Base-by-base conservation (phyloP, 2,113 vertebrate genomes). In the Colinus virginianus region DNA sequence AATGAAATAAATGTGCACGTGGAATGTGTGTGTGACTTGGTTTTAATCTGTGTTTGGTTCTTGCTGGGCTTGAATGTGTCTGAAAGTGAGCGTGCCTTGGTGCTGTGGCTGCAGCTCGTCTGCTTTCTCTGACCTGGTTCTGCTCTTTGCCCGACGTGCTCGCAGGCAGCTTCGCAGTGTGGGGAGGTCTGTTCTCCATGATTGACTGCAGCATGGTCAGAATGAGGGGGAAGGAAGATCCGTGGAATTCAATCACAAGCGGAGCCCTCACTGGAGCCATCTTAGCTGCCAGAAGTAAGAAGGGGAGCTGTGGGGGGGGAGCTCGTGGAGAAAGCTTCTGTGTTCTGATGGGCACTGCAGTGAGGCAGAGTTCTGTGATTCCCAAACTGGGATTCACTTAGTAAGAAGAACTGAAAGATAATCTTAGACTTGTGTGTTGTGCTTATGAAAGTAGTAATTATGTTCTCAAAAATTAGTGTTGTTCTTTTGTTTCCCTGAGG, bases 241-340 rank as follows among this genome's bases (percentile, higher is more conserved):
- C 99, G 4, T 99, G 99, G 99, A 99, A 99, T 93, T 99, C 99
- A 2, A 99, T 99, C 96, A 99, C 99, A 1, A 99, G 99, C 1
- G 99, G 99, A 63, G 99, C 99, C 92, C 97, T 99, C 96, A 99
- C 99, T 1, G 99, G 99, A 88, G 99, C 99, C 75, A 98, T 99
- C 66, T 97, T 99, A 55, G 99, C 99, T 85, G 98, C 99, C 55
- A 98, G 99, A 98, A 99, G 99, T 99, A 97, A 99, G 99, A 19
- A 79, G 43, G 13, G 17, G 17, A 26, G 18, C 45, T 93, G 42
- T 46, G 38, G 51, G 64, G n/a, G 20, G 34, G 64, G 17, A 6
- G 0, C 11, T 4, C 13, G 11, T 7, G 36, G 21, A 49, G 63
- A 85, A 85, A 16, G 36, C 10, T 46, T 28, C 6, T 28, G 21